Percentiles rank a stretch among this genome's conserved stretches.
These are phyloP conservation scores for Lepidocolaptes lacrymiger DNA, from an alignment of 2,797 vertebrate genomes.

Conservation along the genomic window DNA sequence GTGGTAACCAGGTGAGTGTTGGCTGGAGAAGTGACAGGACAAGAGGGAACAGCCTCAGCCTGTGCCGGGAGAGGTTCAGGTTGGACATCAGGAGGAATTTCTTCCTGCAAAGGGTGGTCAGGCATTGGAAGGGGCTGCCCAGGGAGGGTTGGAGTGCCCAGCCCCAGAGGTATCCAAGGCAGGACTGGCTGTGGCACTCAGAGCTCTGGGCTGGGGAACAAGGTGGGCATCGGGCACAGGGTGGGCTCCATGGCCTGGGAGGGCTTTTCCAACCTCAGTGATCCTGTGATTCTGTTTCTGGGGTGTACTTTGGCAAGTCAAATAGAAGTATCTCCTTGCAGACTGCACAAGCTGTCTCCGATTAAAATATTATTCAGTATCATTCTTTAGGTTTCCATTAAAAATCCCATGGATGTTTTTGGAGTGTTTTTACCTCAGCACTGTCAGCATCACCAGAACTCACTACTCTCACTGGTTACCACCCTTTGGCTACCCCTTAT, in stretches of 20 bases:
- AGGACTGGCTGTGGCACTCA: background rate
- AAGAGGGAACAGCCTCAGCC: background rate
- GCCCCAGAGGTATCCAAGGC: background rate
- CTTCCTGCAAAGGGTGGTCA: background rate
- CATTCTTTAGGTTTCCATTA: background rate
- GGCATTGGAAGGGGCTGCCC: background rate
- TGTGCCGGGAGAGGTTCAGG: background rate
- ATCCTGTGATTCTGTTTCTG: background rate
- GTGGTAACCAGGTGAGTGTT: accelerated
- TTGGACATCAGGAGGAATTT: background rate
- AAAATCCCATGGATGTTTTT: background rate
- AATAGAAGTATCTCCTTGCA: background rate
- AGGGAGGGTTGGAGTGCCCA: background rate
- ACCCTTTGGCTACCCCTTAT: background rate
- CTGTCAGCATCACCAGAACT: background rate
- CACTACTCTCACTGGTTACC: background rate
- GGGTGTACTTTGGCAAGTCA: background rate
- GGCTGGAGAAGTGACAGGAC: background rate
- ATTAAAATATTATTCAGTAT: background rate
- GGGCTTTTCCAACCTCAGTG: accelerated
- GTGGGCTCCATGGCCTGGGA: background rate
- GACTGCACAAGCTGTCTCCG: background rate
- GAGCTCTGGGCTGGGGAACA: background rate
- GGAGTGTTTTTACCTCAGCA: background rate
- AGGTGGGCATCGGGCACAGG: accelerated